Evolutionary conservation across 2,797 vertebrate genomes (phyloP), one percentile per base, ranked within the genome.

Genomic region (Bradypus variegatus): DNA sequence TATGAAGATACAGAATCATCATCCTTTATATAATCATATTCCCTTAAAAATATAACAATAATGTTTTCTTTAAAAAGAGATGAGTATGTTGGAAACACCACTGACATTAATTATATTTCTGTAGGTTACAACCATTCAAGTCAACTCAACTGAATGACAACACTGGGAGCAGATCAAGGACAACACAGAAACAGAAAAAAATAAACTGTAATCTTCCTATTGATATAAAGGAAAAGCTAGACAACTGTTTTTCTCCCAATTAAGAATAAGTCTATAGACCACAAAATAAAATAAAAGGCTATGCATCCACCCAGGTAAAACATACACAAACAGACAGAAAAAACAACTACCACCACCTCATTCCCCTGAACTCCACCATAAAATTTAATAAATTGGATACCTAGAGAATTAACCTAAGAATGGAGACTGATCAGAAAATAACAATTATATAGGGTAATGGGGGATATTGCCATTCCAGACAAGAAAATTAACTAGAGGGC

Each of bases 51-150:
- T 36, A 50, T 78, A 62, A 82, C 53, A 86, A 45, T 80, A 65
- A 77, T 64, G 23, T 53, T 91, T 89, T 89, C 62, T 92, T 58
- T 45, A 91, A 88, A 93, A 88, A 70, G 25, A 88, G 23, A 67
- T 14, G 48, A 77, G n/a, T 76, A 58, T 50, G 10, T 36, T 88
- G n/a, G 41, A 88, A 93, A 94, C 15, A 90, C 38, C 64, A 65
- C 36, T 83, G 76, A 89, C 60, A 82, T 88, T 85, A 90, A 93
- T 93, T 91, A 38, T 85, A 80, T 94, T 91, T 91, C 79, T 90
- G 60, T 76, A 21, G n/a, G 48, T 70, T 88, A 86, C 69, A 86
- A 65, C 33, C 60, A 86, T 88, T 90, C 82, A 76, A 86, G 21
- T 76, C 29, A 33, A 64, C 33, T 80, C 25, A 90, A 85, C 41